Base-by-base conservation (phyloP, 2,888 invertebrate species). In the Torymus auratus region DNA sequence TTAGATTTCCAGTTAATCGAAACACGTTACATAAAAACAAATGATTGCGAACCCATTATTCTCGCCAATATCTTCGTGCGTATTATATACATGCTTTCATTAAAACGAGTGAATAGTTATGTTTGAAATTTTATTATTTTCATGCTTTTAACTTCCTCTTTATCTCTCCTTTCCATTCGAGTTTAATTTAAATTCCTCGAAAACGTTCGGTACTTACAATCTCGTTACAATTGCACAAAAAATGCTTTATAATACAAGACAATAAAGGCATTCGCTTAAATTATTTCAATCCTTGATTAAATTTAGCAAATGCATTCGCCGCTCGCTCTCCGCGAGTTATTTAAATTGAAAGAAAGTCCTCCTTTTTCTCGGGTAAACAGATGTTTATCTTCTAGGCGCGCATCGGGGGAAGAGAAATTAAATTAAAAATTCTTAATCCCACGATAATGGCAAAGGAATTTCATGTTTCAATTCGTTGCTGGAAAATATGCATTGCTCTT, bases 381-480 rank as follows among this genome's bases (percentile, higher is more conserved):
- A 73, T 62, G 23, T 62, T 62, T 72, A 62, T 53, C 61, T 70
- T 61, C 53, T 60, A 17, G 11, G 17, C 13, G 17, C 13, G 60
- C 23, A 50, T 28, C 15, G 7, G 23, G n/a, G 55, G 15, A 64
- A 28, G 7, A 28, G 15, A 64, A 64, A 64, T 64, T 73, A 56
- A 64, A 73, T 64, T 64, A 56, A 73, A 73, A 71, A 56, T 73
- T 41, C 41, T 73, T 73, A 72, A 72, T 72, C 61, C 61, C 41
- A 69, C 28, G 41, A 58, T 41, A 23, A 28, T 69, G 28, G 28
- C 15, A 10, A 58, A 28, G 17, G 53, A 15, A 56, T 68, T 28
- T n/a, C 23, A 55, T 15, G 55, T 68, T 68, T 68, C 28, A 28
- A 28, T 28, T 28, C 7, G 28, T 2, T 56, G n/a, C 7, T 23